Evolutionary conservation across 2,888 invertebrate genomes (phyloP).

Genomic region (Dicyrtomina minuta): DNA sequence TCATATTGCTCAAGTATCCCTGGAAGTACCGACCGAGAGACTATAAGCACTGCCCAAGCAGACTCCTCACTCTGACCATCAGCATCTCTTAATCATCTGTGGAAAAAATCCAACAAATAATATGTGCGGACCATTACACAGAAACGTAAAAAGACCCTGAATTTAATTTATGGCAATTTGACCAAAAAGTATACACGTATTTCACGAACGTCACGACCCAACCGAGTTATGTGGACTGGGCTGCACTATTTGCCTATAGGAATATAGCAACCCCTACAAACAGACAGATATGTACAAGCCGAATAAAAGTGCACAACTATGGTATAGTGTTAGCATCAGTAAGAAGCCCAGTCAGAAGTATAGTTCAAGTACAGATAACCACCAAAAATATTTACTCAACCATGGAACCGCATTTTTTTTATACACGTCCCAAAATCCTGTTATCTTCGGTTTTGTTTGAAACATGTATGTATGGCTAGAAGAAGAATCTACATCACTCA

Average conservation of each 20-base stretch:
- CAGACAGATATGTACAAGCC: background rate
- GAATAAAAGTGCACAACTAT: too few relatives aligned
- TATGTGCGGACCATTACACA: conserved; percentile 29
- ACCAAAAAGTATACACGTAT: conserved; percentile 26
- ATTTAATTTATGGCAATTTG: conserved; percentile 41
- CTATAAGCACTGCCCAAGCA: too few relatives aligned
- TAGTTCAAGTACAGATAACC: background rate
- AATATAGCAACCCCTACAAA: background rate
- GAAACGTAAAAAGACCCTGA: conserved; percentile 24
- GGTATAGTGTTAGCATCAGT: too few relatives aligned
- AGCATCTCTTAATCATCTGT: conserved; percentile 26
- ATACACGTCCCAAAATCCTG: background rate
- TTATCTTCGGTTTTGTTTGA: background rate
- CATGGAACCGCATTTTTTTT: conserved; percentile 1
- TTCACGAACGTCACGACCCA: conserved; percentile 4
- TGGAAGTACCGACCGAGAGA: too few relatives aligned
- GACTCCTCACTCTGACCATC: background rate
- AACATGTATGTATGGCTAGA: background rate
- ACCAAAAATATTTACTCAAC: conserved; percentile 20
- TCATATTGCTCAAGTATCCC: too few relatives aligned
- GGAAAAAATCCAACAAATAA: conserved; percentile 36
- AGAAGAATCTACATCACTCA: background rate
- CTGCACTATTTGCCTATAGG: too few relatives aligned
- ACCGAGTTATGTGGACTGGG: background rate
- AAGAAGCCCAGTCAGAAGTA: too few relatives aligned